Base-by-base conservation (phyloP, 2,797 vertebrate genomes). In the Phylloscopus collybita region DNA sequence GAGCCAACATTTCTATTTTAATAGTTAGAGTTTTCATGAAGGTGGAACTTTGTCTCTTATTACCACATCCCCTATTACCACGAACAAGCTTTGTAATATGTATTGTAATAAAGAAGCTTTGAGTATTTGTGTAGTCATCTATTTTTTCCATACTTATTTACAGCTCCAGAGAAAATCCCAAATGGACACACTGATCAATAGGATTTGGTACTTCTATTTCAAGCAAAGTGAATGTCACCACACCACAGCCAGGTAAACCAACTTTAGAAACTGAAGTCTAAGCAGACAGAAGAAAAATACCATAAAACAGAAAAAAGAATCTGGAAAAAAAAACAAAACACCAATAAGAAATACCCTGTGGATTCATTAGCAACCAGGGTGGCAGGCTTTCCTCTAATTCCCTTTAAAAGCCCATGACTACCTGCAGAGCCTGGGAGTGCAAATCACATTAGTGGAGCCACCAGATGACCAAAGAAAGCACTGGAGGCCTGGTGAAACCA, bases 381-480 rank as follows among this genome's bases (percentile, higher is more conserved):
- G 98, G 97, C 96, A 97, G 97, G 96, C 96, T 82, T 93, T 57
- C 89, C 96, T 98, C 98, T 98, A 98, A 99, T 98, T 98, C 98
- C 97, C 98, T 98, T 98, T 98, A 98, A 98, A 98, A 98, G 97
- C 97, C 93, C 97, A 85, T 71, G 98, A 98, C 98, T 98, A 98
- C 98, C 98, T 98, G 98, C 99, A 98, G 99, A 97, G 99, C 97
- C 98, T 97, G 98, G 98, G 98, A 98, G 98, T 98, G 98, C 98
- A 99, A 99, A 99, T 98, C 97, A 97, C 96, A 97, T 98, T 98
- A 98, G 98, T 95, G 97, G 98, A 98, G 98, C 98, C 97, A 98
- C 97, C 98, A 98, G 98, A 98, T 98, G 98, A 98, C 96, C 96
- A 98, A 98, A 98, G 97, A 98, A 98, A 98, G 98, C 98, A 98